These are phyloP conservation scores for Poecile montanus DNA, from an alignment of 2,797 vertebrate genomes.

Conservation along the genomic window DNA sequence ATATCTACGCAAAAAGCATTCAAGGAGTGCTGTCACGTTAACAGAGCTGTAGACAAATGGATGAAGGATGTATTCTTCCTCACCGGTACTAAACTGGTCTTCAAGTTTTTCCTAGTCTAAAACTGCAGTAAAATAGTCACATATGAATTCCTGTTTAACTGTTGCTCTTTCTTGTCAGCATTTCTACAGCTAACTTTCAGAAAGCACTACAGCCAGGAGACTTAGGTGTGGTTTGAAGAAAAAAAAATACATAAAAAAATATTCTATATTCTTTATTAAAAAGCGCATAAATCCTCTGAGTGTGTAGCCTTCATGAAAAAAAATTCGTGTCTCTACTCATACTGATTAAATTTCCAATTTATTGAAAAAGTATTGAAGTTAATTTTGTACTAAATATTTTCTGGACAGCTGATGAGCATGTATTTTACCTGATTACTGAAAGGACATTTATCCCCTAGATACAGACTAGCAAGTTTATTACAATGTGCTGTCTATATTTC, in stretches of 20 bases:
- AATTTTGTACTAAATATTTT: not conserved
- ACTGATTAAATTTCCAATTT: not conserved
- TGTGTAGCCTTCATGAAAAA: not conserved
- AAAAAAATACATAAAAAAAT: fast-evolving
- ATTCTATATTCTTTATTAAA: not conserved
- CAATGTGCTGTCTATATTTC: not conserved
- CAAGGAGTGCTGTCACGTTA: not conserved
- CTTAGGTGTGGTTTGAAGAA: not conserved
- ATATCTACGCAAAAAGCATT: not conserved
- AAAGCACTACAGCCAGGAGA: not conserved
- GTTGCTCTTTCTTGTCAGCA: not conserved
- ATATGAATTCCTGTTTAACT: not conserved
- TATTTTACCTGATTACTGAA: not conserved
- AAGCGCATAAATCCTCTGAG: not conserved
- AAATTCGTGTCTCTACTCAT: not conserved
- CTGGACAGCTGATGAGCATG: not conserved
- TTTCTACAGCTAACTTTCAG: not conserved
- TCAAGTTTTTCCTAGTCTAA: not conserved
- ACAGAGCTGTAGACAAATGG: not conserved
- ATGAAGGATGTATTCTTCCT: not conserved
- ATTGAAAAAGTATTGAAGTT: not conserved
- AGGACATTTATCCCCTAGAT: not conserved
- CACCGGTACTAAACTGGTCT: not conserved
- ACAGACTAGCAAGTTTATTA: not conserved
- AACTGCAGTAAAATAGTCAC: not conserved